Conservation (phyloP, 2,888 invertebrate species). For the Julus scanicus region DNA sequence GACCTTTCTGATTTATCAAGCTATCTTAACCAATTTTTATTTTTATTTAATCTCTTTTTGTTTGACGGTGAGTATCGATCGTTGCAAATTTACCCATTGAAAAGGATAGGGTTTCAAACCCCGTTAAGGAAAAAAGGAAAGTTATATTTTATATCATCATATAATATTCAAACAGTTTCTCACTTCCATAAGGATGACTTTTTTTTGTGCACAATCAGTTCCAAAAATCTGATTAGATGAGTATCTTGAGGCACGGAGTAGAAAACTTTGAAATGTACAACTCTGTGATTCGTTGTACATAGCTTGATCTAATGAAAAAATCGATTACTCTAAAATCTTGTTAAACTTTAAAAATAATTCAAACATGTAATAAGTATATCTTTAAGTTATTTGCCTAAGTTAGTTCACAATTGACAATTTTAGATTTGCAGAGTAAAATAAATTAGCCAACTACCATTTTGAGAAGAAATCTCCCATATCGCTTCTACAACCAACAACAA, state of each 20-base stretch:
- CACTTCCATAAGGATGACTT: slow-evolving; percentile 50
- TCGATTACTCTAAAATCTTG: background rate
- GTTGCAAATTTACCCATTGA: too few species aligned
- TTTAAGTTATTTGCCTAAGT: background rate
- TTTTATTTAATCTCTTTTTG: too few species aligned
- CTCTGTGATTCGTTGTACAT: slow-evolving; percentile 42
- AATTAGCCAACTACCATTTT: too few species aligned
- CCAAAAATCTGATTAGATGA: slow-evolving; percentile 44
- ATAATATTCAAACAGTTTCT: background rate
- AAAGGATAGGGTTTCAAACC: too few species aligned
- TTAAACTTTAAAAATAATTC: background rate
- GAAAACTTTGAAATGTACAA: slow-evolving; percentile 24
- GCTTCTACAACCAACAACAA: too few species aligned
- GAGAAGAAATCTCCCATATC: too few species aligned
- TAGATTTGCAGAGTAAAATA: too few species aligned
- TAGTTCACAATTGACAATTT: too few species aligned
- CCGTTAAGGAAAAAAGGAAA: too few species aligned
- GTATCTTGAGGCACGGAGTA: background rate
- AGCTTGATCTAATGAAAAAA: slow-evolving; percentile 21
- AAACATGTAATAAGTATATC: background rate
- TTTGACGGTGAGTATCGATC: too few species aligned
- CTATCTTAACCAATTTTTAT: too few species aligned
- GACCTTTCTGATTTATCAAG: too few species aligned
- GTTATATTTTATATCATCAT: background rate
- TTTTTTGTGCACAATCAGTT: background rate